A percentile compares a stretch with the other conserved stretches of the same genome.
Evolutionary conservation across 2,888 invertebrate species (phyloP).

Genomic region (Tortricodes alternella): DNA sequence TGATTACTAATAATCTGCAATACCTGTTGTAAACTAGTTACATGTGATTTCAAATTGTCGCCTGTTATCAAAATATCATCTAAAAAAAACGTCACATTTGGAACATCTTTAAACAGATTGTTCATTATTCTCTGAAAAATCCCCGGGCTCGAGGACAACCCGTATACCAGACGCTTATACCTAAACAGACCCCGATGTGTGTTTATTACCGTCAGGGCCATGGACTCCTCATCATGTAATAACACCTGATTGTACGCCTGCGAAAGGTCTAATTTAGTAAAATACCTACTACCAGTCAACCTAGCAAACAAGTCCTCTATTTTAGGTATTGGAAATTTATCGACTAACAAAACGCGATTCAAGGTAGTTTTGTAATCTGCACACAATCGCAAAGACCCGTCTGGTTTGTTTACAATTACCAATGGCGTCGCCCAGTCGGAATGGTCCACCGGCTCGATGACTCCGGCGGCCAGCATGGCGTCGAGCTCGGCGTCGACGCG

Average conservation of each 20-base stretch:
- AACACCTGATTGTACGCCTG: slow-evolving; percentile 7
- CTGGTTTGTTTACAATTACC: no score
- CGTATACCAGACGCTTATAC: slow-evolving; percentile 5
- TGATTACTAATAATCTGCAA: no score
- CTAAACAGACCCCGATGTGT: slow-evolving; percentile 2
- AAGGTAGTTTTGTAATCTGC: slow-evolving; percentile 19
- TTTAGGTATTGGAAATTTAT: slow-evolving; percentile 7
- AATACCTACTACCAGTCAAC: no score
- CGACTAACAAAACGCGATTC: background rate
- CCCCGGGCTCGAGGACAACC: background rate
- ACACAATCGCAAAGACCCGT: slow-evolving; percentile 6
- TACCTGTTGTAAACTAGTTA: no score
- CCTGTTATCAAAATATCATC: background rate
- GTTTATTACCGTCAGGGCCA: slow-evolving; percentile 10
- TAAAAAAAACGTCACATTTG: background rate
- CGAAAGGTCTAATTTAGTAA: no score
- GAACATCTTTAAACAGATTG: background rate
- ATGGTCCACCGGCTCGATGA: slow-evolving; percentile 2
- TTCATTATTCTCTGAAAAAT: background rate
- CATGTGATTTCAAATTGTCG: background rate
- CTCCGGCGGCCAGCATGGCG: background rate
- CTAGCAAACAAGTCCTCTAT: slow-evolving; percentile 10
- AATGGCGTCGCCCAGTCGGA: no score
- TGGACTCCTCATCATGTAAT: no score
- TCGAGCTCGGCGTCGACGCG: slow-evolving; percentile 12